Conservation (phyloP, 1,140 invertebrate species). For the Aethina tumida region DNA sequence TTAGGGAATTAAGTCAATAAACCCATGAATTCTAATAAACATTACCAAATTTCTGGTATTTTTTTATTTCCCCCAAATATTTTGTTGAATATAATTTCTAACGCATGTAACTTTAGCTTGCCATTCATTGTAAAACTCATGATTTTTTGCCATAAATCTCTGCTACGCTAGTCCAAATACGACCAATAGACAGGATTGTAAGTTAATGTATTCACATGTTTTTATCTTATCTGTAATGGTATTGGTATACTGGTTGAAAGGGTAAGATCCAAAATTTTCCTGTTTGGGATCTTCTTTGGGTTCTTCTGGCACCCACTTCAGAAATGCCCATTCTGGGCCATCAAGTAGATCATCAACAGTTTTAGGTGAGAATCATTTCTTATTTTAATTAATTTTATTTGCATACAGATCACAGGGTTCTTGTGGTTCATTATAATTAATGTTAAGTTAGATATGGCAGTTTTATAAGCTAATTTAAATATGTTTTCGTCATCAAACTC, state of each 20-base stretch:
- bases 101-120: slow-evolving; percentile 22
- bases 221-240: neutral
- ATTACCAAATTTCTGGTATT: slow-evolving; percentile 20
- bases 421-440: no score
- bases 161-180: slow-evolving; percentile 25
- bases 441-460: no score
- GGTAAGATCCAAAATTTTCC: neutral
- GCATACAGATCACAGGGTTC: no score
- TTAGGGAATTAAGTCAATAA: no score
- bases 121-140: slow-evolving; percentile 27
- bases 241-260: neutral
- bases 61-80: slow-evolving; percentile 31
- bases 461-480: no score
- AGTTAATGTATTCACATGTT: neutral
- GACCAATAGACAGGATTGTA: slow-evolving; percentile 8
- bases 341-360: no score
- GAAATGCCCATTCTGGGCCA: no score
- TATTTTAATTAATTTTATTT: no score
- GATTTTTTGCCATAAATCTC: slow-evolving; percentile 21
- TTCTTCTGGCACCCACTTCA: slow-evolving; percentile 21
- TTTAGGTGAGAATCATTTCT: no score
- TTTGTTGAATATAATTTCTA: slow-evolving; percentile 30
- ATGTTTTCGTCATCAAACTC: no score
- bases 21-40: no score
- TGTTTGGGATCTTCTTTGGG: neutral